A percentile compares a stretch with the other conserved stretches of the same genome.
These are phyloP conservation scores for Caenorhabditis brenneri DNA, from an alignment of 1,140 invertebrate species.

Conservation along the genomic window DNA sequence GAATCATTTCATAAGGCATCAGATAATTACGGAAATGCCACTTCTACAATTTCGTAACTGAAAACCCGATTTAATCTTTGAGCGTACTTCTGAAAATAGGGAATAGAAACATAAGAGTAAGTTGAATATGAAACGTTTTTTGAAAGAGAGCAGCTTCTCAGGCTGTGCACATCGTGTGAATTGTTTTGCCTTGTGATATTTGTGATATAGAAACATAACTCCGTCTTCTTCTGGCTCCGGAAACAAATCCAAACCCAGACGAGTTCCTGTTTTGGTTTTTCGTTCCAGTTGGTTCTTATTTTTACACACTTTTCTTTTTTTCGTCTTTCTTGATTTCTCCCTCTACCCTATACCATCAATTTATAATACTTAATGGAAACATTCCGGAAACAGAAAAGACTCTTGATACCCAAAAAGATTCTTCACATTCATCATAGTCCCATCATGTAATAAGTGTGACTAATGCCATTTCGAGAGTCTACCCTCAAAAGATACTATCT, in stretches of 20 bases:
- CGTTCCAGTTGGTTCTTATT: not conserved
- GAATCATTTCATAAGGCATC: too few species aligned
- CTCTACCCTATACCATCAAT: too few species aligned
- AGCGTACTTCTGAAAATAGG: too few species aligned
- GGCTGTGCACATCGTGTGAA: constrained; percentile 17
- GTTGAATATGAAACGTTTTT: too few species aligned
- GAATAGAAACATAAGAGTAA: too few species aligned
- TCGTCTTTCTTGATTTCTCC: too few species aligned
- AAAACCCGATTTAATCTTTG: too few species aligned
- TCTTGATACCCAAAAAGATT: not conserved
- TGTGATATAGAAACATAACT: constrained; percentile 8
- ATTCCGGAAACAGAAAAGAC: constrained; percentile 3
- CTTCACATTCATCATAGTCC: not conserved
- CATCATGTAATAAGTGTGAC: constrained; percentile 27
- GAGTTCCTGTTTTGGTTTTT: not conserved
- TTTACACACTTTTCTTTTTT: not conserved
- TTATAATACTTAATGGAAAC: not conserved
- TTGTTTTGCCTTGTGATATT: constrained; percentile 28
- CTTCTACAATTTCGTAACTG: too few species aligned
- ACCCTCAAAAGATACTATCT: constrained; percentile 29
- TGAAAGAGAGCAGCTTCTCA: too few species aligned
- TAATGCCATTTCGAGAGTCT: constrained; percentile 25
- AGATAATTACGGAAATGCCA: too few species aligned
- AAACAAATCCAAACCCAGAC: not conserved
- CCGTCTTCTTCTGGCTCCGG: not conserved